Conservation (phyloP, 2,113 vertebrate species). For the Pseudolaguvia tuberculata region DNA sequence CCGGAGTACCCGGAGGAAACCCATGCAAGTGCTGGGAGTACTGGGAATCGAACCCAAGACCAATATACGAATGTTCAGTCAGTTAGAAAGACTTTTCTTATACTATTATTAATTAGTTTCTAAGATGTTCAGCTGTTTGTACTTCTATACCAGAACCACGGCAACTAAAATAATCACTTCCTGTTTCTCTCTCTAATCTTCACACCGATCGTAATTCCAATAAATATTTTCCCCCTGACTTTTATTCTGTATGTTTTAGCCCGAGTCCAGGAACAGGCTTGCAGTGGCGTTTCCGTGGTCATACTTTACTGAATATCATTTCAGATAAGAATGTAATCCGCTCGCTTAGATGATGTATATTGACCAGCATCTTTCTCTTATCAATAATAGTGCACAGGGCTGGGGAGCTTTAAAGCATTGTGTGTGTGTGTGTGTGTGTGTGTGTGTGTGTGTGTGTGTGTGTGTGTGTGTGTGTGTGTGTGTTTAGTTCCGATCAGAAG, state of each 20-base stretch:
- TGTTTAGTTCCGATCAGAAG: conserved; percentile 43
- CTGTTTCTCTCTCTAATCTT: conserved; percentile 71
- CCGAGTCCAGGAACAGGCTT: conserved; percentile 66
- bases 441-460: conserved; percentile 29
- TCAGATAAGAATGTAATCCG: conserved; percentile 80
- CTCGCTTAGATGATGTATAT: conserved; percentile 73
- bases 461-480: conserved; percentile 28
- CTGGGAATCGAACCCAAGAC: too few species aligned
- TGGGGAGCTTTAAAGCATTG: conserved; percentile 51
- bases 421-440: neutral
- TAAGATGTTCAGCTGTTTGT: too few species aligned
- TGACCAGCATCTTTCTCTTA: conserved; percentile 67
- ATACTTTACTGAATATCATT: conserved; percentile 81
- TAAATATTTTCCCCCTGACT: conserved; percentile 64
- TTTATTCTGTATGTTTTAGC: conserved; percentile 44
- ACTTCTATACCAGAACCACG: too few species aligned
- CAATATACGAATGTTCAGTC: too few species aligned
- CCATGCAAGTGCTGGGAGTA: too few species aligned
- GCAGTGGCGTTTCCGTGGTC: conserved; percentile 68
- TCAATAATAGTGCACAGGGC: conserved; percentile 58
- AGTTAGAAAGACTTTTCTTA: too few species aligned
- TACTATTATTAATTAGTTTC: too few species aligned
- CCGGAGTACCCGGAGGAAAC: too few species aligned
- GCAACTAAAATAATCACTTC: conserved; percentile 67
- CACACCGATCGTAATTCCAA: conserved; percentile 76